Conservation (phyloP, 2,888 invertebrate species). For the Myathropa florea region DNA sequence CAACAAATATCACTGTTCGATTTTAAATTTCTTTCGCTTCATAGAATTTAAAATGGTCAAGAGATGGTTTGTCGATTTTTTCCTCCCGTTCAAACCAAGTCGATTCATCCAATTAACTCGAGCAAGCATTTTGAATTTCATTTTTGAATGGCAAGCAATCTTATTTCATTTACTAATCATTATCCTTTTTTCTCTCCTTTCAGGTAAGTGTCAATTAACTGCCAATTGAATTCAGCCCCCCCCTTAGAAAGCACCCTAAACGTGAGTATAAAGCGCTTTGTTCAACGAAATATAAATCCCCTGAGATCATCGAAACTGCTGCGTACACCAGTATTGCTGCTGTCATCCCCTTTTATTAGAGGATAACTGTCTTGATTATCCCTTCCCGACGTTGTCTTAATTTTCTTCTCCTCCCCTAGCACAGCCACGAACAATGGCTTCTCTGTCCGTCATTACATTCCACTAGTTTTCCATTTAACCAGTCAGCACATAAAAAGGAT, state of each 20-base stretch:
- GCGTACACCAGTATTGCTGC: neutral
- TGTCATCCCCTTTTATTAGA: slow-evolving; percentile 27
- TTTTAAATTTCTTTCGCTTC: too few species aligned
- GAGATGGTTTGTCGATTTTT: too few species aligned
- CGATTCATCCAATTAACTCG: neutral
- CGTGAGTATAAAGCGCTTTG: slow-evolving; percentile 41
- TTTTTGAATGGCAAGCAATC: neutral
- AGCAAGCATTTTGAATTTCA: neutral
- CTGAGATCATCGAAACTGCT: neutral
- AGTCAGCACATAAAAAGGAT: neutral
- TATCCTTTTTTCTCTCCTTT: slow-evolving; percentile 31
- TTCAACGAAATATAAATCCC: neutral
- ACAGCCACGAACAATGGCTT: slow-evolving; percentile 3
- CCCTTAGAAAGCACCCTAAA: neutral
- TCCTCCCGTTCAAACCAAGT: too few species aligned
- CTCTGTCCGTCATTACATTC: slow-evolving; percentile 11
- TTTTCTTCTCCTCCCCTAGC: neutral
- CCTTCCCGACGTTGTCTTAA: slow-evolving; percentile 34
- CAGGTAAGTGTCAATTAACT: slow-evolving; percentile 59
- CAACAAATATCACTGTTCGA: too few species aligned
- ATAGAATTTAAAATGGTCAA: too few species aligned
- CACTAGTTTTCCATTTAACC: slow-evolving; percentile 39
- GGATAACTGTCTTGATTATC: slow-evolving; percentile 57
- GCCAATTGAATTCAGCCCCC: slow-evolving; percentile 26
- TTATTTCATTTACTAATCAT: slow-evolving; percentile 26